A percentile compares a stretch with the other conserved stretches of the same genome.
phyloP scores from a whole-genome alignment of 1,140 invertebrate species.

The Propsilocerus akamusi region DNA sequence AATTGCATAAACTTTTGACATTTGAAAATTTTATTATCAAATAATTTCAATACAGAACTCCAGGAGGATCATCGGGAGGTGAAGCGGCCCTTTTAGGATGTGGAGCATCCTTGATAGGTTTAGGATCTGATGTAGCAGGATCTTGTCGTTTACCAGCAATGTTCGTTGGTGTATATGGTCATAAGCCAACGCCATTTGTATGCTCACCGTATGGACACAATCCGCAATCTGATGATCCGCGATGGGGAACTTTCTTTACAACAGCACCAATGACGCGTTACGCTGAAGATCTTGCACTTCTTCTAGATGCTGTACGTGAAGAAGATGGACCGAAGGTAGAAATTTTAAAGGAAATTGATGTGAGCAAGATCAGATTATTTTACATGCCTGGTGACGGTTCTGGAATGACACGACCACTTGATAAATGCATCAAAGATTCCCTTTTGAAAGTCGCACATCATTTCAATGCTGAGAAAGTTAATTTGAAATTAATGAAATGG shows the following conservation, averaged over 20 bases:
- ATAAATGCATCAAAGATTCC: slow-evolving; percentile 42
- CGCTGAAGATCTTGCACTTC: slow-evolving; percentile 54
- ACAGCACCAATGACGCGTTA: slow-evolving; percentile 71
- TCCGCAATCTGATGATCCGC: slow-evolving; percentile 29
- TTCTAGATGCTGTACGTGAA: slow-evolving; percentile 46
- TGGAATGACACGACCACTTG: slow-evolving; percentile 37
- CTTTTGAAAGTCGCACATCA: slow-evolving; percentile 41
- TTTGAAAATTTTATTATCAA: too few species aligned
- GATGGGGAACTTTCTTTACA: slow-evolving; percentile 38
- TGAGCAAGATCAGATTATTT: slow-evolving; percentile 51
- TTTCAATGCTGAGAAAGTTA: slow-evolving; percentile 34
- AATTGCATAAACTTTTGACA: too few species aligned
- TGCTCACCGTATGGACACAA: slow-evolving; percentile 35
- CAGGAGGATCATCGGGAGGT: slow-evolving; percentile 62
- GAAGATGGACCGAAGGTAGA: slow-evolving; percentile 32
- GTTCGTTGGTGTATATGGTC: slow-evolving; percentile 73
- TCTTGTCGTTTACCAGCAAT: slow-evolving; percentile 67
- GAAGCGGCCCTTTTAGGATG: slow-evolving; percentile 48
- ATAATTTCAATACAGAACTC: too few species aligned
- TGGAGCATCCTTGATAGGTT: slow-evolving; percentile 56
- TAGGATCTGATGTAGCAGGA: slow-evolving; percentile 72
- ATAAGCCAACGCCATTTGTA: slow-evolving; percentile 51
- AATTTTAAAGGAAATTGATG: slow-evolving; percentile 43
- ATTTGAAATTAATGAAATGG: slow-evolving; percentile 36
- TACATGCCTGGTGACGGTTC: slow-evolving; percentile 58